Conservation (phyloP, 2,888 invertebrate genomes). For the Zygaena filipendulae region DNA sequence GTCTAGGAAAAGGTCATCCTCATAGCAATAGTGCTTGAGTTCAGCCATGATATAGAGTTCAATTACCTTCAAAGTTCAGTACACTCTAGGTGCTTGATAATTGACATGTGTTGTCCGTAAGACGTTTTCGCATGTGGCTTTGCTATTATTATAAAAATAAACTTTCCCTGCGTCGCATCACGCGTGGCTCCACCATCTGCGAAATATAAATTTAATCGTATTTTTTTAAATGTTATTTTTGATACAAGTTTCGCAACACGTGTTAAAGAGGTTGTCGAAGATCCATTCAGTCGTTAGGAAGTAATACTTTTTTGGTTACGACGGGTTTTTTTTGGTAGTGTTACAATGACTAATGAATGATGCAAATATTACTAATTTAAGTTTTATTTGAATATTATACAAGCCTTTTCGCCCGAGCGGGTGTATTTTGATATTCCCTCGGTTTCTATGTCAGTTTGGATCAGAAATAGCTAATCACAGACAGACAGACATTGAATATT, state of each 20-base stretch:
- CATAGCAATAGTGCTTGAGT: constrained; percentile 41
- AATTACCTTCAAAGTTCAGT: constrained; percentile 57
- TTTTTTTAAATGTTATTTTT: constrained; percentile 47
- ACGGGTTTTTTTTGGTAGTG: too few species aligned
- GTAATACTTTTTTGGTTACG: constrained; percentile 19
- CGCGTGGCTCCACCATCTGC: constrained; percentile 59
- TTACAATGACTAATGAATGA: too few species aligned
- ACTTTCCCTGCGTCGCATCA: constrained; percentile 58
- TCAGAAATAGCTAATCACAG: too few species aligned
- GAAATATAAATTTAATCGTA: constrained; percentile 56
- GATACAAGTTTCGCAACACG: constrained; percentile 38
- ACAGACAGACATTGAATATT: too few species aligned
- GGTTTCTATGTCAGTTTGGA: too few species aligned
- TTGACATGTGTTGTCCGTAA: constrained; percentile 54
- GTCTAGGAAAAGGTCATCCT: constrained; percentile 44
- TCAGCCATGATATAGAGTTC: constrained; percentile 55
- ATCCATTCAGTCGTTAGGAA: constrained; percentile 22
- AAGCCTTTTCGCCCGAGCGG: too few species aligned
- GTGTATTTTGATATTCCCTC: too few species aligned
- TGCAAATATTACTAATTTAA: too few species aligned
- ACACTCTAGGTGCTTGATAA: constrained; percentile 42
- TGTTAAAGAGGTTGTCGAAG: constrained; percentile 32
- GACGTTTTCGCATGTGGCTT: constrained; percentile 50
- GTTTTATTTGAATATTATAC: too few species aligned
- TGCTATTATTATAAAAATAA: constrained; percentile 69